Evolutionary conservation across 2,888 invertebrate genomes (phyloP).

Genomic region (Drosophila neotestacea): DNA sequence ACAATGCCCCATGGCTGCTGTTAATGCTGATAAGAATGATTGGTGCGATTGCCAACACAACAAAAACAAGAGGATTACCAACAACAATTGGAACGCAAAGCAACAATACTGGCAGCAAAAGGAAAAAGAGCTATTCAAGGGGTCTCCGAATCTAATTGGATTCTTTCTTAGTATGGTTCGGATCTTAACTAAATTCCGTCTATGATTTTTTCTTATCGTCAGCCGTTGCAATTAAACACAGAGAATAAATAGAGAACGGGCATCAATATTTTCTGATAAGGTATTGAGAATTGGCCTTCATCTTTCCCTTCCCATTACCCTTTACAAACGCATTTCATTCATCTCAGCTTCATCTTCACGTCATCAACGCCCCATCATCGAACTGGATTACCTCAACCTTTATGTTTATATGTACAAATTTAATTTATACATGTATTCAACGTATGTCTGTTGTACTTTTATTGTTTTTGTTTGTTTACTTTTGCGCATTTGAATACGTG

Average conservation of each 20-base stretch:
- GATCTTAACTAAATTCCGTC: conserved; percentile 40
- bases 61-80: conserved; percentile 22
- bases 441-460: conserved; percentile 3
- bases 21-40: conserved; percentile 76
- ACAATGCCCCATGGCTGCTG: conserved; percentile 56
- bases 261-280: conserved; percentile 41
- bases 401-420: conserved; percentile 7
- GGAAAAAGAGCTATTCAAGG: conserved; percentile 5
- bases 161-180: conserved; percentile 36
- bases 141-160: conserved; percentile 49
- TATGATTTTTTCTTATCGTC: not conserved
- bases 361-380: conserved; percentile 5
- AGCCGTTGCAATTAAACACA: not conserved
- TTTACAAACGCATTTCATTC: conserved; percentile 26
- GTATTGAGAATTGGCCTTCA: conserved; percentile 5
- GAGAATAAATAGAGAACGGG: not conserved
- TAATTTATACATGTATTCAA: conserved; percentile 27
- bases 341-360: conserved; percentile 44
- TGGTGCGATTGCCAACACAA: conserved; percentile 54
- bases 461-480: conserved; percentile 47
- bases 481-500: conserved; percentile 35
- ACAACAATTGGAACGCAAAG: conserved; percentile 31
- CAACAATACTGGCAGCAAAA: conserved; percentile 33
- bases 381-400: conserved; percentile 27
- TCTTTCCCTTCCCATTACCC: conserved; percentile 6